Evolutionary conservation across 2,113 vertebrate species (phyloP), one percentile per base, ranked within the genome.

Genomic region (Pseudolaguvia tuberculata): DNA sequence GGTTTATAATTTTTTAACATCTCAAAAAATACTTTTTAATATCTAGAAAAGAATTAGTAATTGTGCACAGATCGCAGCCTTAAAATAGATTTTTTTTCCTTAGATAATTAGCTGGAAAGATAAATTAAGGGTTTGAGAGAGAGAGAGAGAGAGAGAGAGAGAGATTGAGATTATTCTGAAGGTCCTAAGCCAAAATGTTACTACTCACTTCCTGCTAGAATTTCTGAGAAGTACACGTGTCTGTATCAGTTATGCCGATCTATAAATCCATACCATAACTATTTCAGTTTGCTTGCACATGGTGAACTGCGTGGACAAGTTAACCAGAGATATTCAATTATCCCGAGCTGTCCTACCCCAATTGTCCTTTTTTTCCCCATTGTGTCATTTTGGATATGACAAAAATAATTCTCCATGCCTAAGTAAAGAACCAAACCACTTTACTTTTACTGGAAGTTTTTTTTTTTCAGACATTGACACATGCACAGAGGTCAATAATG

Each of bases 381-480:
- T 63, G 42, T 75, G 63, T 75, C 63, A 68, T 57, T 56, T 65
- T 68, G 53, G n/a, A 75, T 68, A 75, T 67, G 35, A 68, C 73
- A 75, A 47, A 75, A 75, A 68, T 58, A 75, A 47, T 25, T 8
- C 48, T 50, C 12, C 29, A 59, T 47, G 50, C 50, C 48, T 14
- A 39, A 53, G 50, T 52, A 53, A 70, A 70, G 67, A 7, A 67
- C 67, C 50, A 69, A 69, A 69, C 67, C 67, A 70, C 67, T 70
- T 53, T 7, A 50, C 14, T 70, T 70, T 70, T 70, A 53, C 67
- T 70, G 67, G 67, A 70, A 70, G 35, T 18, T 21, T 51, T 29
- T 6, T 72, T 73, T 66, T 48, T 47, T 55, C 35, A 75, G 51
- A 47, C 35, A 18, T 58, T 75, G 51, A 53, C 69, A 55, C 61